Conservation (phyloP, 2,888 invertebrate species). For the Tuta absoluta region DNA sequence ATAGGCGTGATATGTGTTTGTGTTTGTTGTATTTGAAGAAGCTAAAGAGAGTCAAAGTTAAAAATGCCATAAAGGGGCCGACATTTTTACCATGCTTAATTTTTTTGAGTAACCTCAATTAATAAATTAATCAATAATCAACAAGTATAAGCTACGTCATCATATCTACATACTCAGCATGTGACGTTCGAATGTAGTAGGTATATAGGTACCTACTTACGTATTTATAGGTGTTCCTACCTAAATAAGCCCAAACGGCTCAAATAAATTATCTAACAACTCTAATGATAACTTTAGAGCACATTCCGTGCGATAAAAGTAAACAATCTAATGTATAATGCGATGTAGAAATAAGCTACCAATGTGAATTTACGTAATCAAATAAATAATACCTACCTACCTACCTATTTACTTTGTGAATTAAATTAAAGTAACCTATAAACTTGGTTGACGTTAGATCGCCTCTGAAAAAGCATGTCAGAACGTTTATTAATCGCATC, state of each 20-base stretch:
- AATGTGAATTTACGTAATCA: constrained; percentile 15
- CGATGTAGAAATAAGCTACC: constrained; percentile 22
- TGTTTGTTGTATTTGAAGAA: too few relatives aligned
- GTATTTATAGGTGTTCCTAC: too few relatives aligned
- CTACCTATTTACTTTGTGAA: constrained; percentile 3
- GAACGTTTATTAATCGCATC: constrained; percentile 55
- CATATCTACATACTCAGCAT: too few relatives aligned
- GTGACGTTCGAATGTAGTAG: too few relatives aligned
- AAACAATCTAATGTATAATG: constrained; percentile 21
- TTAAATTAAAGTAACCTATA: constrained; percentile 58
- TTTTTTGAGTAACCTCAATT: too few relatives aligned
- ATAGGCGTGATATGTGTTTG: too few relatives aligned
- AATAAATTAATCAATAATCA: constrained; percentile 21
- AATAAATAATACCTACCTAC: neutral
- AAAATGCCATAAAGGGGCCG: too few relatives aligned
- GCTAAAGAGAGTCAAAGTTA: too few relatives aligned
- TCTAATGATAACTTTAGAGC: constrained; percentile 23
- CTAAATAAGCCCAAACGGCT: neutral
- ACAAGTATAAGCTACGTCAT: constrained; percentile 16
- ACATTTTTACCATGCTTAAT: too few relatives aligned
- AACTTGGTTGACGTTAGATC: constrained; percentile 42
- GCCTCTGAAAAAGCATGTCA: constrained; percentile 59
- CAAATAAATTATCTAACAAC: constrained; percentile 9
- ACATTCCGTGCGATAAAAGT: constrained; percentile 17
- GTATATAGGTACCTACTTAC: too few relatives aligned